Conservation (phyloP, 2,113 vertebrate genomes). For the Ochotona princeps region DNA sequence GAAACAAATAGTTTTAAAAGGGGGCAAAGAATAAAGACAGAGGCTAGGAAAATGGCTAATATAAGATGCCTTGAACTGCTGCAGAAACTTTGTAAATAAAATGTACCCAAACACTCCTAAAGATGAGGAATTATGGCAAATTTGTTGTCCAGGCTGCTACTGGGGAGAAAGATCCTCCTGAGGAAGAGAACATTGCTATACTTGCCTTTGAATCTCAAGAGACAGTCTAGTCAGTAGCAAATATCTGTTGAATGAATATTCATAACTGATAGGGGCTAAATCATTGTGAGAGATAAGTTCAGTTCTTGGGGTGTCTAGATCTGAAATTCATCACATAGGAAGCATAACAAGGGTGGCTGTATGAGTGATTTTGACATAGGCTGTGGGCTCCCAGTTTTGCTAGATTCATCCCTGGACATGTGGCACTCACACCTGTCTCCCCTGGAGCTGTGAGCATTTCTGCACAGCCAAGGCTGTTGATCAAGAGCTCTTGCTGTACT, state of each 20-base stretch:
- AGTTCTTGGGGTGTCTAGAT: not conserved
- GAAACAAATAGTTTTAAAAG: not conserved
- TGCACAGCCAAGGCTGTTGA: not conserved
- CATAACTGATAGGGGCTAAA: not conserved
- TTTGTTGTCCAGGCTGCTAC: not conserved
- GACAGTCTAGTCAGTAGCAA: not conserved
- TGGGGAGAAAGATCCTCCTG: not conserved
- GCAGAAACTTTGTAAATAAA: not conserved
- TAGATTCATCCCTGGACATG: not conserved
- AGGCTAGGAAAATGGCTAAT: not conserved
- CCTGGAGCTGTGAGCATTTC: not conserved
- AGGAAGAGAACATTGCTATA: not conserved
- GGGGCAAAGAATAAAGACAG: not conserved
- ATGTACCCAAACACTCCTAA: not conserved
- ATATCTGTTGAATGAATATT: conserved; percentile 8
- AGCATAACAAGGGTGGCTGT: not conserved
- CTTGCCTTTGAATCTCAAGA: conserved; percentile 29
- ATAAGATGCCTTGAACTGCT: not conserved
- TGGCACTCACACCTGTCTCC: not conserved
- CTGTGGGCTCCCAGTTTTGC: not conserved
- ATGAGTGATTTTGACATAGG: not conserved
- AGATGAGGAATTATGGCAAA: not conserved
- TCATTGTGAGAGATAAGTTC: not conserved
- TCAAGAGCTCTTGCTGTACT: not conserved
- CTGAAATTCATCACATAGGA: not conserved